These are phyloP conservation scores for Campylomormyrus tamandua DNA, from an alignment of 2,113 vertebrate species.

Conservation along the genomic window DNA sequence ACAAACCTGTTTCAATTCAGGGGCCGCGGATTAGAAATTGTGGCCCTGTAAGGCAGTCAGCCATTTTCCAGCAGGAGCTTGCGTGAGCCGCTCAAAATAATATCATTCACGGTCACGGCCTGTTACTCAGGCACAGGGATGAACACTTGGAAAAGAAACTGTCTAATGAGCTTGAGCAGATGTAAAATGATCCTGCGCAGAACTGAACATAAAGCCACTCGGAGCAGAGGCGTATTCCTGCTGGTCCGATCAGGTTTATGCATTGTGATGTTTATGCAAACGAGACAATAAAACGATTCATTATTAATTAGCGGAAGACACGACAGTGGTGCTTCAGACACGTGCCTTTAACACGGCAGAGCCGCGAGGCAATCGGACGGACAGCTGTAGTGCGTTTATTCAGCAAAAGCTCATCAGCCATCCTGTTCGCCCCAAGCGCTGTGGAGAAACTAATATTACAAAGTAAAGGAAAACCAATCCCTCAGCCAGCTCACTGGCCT, in stretches of 20 bases:
- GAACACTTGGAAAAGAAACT: background rate
- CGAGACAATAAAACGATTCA: background rate
- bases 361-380: background rate
- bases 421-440: too few species aligned
- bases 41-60: background rate
- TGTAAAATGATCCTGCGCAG: background rate
- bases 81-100: background rate
- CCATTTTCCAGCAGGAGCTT: background rate
- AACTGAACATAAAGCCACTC: background rate
- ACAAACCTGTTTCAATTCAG: background rate
- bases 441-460: background rate
- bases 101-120: background rate
- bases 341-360: background rate
- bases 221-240: background rate
- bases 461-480: background rate
- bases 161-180: background rate
- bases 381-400: background rate
- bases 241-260: background rate
- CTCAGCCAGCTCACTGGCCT: background rate
- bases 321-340: background rate
- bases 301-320: background rate
- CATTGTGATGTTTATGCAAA: background rate
- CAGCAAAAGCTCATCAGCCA: background rate
- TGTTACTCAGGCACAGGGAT: background rate
- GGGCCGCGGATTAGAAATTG: background rate